Evolutionary conservation across 2,888 invertebrate genomes (phyloP).

Genomic region (Zaprionus obscuricornis): DNA sequence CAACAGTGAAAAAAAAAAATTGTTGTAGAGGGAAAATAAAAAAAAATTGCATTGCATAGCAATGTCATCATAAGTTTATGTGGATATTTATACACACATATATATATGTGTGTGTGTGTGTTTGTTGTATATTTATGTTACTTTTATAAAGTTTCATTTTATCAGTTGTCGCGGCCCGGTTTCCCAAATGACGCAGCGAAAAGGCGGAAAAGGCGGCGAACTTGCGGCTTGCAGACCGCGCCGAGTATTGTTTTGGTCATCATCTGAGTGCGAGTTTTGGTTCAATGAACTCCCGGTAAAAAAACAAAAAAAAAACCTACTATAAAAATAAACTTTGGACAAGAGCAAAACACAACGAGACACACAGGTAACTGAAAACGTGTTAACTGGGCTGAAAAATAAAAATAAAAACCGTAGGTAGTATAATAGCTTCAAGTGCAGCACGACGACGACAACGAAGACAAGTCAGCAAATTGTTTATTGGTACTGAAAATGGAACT

Average conservation of each 20-base stretch:
- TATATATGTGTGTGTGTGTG: too few species aligned
- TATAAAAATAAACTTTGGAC: too few species aligned
- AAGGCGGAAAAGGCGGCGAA: constrained; percentile 36
- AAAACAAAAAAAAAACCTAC: too few species aligned
- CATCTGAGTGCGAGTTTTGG: constrained; percentile 33
- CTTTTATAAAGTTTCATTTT: too few species aligned
- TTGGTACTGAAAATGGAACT: too few species aligned
- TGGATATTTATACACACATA: constrained; percentile 2
- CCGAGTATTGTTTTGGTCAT: constrained; percentile 61
- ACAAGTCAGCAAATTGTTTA: constrained; percentile 53
- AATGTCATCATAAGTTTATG: constrained; percentile 21
- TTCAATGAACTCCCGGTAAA: constrained; percentile 64
- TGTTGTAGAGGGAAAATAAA: too few species aligned
- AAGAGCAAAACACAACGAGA: too few species aligned
- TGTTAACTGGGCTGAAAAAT: constrained; percentile 48
- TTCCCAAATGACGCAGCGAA: constrained; percentile 63
- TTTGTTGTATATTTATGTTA: too few species aligned
- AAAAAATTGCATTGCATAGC: constrained; percentile 29
- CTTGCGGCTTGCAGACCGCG: too few species aligned
- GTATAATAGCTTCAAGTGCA: constrained; percentile 24
- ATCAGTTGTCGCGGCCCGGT: constrained; percentile 42
- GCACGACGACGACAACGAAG: constrained; percentile 35
- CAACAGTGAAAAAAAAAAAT: too few species aligned
- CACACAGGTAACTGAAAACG: constrained; percentile 46
- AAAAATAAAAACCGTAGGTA: constrained; percentile 17